Base-by-base conservation (phyloP, 1,140 invertebrate species). In the Pemphigus obesinymphae region DNA sequence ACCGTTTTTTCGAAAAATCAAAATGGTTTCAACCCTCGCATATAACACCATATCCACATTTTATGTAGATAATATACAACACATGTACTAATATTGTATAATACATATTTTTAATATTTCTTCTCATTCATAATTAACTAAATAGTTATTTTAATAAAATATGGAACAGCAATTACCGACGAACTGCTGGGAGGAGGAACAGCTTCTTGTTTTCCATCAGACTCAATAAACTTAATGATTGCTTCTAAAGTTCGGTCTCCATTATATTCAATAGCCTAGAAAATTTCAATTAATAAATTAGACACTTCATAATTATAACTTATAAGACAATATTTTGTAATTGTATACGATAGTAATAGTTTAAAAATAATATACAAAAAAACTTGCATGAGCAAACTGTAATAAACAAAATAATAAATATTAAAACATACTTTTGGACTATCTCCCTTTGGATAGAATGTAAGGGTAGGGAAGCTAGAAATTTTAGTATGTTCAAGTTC, bases 401-500 rank as follows among this genome's bases (percentile, higher is more conserved):
- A 61, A 61, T 29, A 45, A 45, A 20, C 20, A 68, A 40, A 50
- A 68, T 37, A 68, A 23, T 13, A 68, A 23, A 70, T n/a, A 70
- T 68, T 2, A 0, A 45, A 31, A 73, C 50, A 82, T 73, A 43
- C 37, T 78, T 82, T 78, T 76, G 83, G 61, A 72, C 26, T 43
- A 37, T 63, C 73, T 15, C 66, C 93, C 88, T 97, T 97, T 84
- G 94, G 94, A 91, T 96, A 99, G 84, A 97, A 90, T 87, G 96
- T 98, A 86, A 99, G 92, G 40, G 98, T 99, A 50, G 98, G 98
- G 92, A 97, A 99, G 83, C 93, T 97, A 82, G 92, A 92, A 86
- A 99, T 92, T 89, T 97, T 98, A 48, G 95, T 93, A 89, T 96
- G 94, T 85, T 97, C 96, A 82, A 99, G 88, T 89, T 99, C 98